These are phyloP conservation scores for Microtus pennsylvanicus DNA, from an alignment of 2,113 vertebrate genomes.

Conservation along the genomic window DNA sequence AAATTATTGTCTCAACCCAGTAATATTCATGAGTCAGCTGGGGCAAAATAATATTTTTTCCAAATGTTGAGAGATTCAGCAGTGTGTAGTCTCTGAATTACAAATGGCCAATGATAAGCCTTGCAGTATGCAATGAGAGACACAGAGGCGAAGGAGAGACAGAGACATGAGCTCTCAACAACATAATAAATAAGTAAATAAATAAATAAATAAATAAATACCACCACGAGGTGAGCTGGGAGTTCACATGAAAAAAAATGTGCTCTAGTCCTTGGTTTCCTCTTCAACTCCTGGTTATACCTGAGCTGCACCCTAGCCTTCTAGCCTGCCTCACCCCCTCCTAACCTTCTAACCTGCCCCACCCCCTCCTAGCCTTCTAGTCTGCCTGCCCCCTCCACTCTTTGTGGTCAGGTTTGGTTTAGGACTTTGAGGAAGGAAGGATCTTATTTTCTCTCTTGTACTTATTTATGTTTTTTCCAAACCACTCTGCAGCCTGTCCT, in stretches of 20 bases:
- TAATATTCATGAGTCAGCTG: slow-evolving; percentile 49
- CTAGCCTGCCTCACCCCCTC: neutral
- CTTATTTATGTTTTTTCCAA: slow-evolving; percentile 4
- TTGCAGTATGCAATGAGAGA: slow-evolving; percentile 63
- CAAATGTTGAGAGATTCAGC: slow-evolving; percentile 50
- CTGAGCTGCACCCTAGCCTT: neutral
- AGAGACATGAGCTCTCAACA: slow-evolving; percentile 55
- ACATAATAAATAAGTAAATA: neutral
- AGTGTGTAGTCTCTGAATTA: slow-evolving; percentile 35
- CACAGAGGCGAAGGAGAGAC: neutral
- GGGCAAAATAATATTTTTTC: neutral
- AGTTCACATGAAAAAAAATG: slow-evolving; percentile 62
- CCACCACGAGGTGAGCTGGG: slow-evolving; percentile 59
- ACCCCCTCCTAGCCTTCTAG: neutral
- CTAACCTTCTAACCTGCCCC: neutral
- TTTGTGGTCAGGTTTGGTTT: neutral
- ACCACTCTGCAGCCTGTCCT: neutral
- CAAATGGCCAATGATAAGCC: slow-evolving; percentile 60
- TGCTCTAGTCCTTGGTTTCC: neutral
- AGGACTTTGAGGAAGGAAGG: slow-evolving; percentile 2
- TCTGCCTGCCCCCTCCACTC: neutral
- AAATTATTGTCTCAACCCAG: slow-evolving; percentile 40
- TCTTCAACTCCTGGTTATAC: neutral
- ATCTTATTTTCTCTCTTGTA: neutral
- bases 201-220: neutral